Evolutionary conservation across 2,888 invertebrate species (phyloP), one percentile per base, ranked within the genome.

Genomic region (Busseola fusca): DNA sequence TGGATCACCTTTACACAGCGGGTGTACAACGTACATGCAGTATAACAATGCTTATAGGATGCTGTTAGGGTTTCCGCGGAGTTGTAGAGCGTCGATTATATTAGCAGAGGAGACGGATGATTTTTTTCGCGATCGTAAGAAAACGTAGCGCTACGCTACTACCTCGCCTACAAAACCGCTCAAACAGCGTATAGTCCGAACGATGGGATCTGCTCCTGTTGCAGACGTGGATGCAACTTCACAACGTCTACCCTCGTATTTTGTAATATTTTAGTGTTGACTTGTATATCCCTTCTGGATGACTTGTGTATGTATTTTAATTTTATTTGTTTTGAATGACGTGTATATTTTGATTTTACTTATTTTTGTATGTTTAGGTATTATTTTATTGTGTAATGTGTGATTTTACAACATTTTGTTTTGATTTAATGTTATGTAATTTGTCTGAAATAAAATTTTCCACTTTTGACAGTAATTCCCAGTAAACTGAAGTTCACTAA

Each of bases 31-130:
- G 64, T n/a, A 12, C 10, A 21, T 48, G 48, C 48, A 48, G 48
- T 21, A 21, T 21, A 48, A 62, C 3, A 62, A 48, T 30, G 48
- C 30, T 10, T 34, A 37, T 18, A 50, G 34, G 18, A 12, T 18
- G 18, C 16, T 64, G 34, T 9, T 64, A 5, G 16, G n/a, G 9
- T 16, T 63, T 83, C 84, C 78, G 80, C 50, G 34, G 16, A 34
- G 18, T 30, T 64, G 30, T n/a, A 45, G 34, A 18, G n/a, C 50
- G 7, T 50, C 18, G 6, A 10, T n/a, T n/a, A 50, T n/a, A 9
- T 45, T 45, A 21, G 14, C 62, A 7, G 45, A 45, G 7, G 45
- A 2, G 21, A 45, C 45, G 18, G 18, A 21, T 21, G 18, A 21
- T 45, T 45, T 18, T n/a, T 45, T 45, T 45, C 18, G 18, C 18